Evolutionary conservation across 2,113 vertebrate species (phyloP).

Genomic region (Tyrannus savana): DNA sequence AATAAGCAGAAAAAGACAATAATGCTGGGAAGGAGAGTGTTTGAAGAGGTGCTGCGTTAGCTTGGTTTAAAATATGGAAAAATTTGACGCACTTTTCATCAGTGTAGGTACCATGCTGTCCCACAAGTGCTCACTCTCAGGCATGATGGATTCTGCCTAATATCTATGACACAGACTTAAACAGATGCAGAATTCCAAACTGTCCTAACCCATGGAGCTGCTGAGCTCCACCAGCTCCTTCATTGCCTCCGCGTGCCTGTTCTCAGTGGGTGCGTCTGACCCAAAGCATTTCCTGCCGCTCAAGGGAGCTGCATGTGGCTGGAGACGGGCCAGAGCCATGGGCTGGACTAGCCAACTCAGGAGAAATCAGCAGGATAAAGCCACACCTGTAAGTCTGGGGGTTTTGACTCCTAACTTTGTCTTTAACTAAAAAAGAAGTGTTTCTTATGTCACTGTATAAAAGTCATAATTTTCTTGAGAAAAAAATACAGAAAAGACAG

Average conservation of each 20-base stretch:
- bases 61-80: not conserved
- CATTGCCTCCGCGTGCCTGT: rapidly evolving
- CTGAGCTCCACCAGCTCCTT: not conserved
- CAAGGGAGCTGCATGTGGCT: not conserved
- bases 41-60: not conserved
- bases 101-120: not conserved
- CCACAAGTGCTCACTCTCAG: not conserved
- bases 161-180: not conserved
- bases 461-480: not conserved
- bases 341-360: not conserved
- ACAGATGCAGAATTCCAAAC: not conserved
- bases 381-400: not conserved
- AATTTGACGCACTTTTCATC: not conserved
- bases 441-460: not conserved
- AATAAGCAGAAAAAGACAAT: not conserved
- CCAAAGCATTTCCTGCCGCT: not conserved
- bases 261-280: rapidly evolving
- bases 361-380: not conserved
- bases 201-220: rapidly evolving
- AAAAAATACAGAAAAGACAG: not conserved
- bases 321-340: not conserved
- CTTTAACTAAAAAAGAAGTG: not conserved
- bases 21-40: not conserved
- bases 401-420: not conserved
- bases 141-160: not conserved